Conservation (phyloP, 2,113 vertebrate species). For the Poeciliopsis occidentalis region DNA sequence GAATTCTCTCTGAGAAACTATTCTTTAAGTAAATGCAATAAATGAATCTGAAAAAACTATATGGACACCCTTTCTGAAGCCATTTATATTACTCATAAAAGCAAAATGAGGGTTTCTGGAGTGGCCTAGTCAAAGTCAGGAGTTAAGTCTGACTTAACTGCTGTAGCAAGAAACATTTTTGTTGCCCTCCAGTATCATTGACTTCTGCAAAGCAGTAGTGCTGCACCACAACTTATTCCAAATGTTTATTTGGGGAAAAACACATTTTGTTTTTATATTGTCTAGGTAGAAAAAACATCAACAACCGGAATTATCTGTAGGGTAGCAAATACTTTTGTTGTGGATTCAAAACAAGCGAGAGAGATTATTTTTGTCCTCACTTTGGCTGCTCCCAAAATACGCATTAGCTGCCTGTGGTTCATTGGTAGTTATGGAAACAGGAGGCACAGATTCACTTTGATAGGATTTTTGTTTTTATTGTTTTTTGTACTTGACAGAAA, state of each 20-base stretch:
- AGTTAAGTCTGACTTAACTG: background rate
- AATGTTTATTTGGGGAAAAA: background rate
- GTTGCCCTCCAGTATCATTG: background rate
- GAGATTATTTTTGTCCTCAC: constrained; percentile 10
- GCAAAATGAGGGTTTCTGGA: background rate
- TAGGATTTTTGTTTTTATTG: background rate
- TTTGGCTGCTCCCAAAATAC: constrained; percentile 1
- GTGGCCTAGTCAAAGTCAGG: background rate
- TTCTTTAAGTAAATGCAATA: background rate
- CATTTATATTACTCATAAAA: too few relatives aligned
- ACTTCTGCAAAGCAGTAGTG: background rate
- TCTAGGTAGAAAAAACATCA: background rate
- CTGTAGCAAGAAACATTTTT: background rate
- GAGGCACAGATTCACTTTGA: constrained; percentile 20
- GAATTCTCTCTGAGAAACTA: background rate
- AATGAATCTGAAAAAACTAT: too few relatives aligned
- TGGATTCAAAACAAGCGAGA: background rate
- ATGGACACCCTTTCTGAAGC: background rate
- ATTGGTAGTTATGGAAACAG: constrained; percentile 48
- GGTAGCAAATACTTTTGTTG: background rate
- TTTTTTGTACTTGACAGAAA: constrained; percentile 11
- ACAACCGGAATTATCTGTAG: background rate
- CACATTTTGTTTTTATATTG: background rate
- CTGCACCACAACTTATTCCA: background rate
- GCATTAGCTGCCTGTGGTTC: constrained; percentile 6